Percentiles rank a stretch among this genome's conserved stretches.
These are phyloP conservation scores for Pachliopta kotzebuea DNA, from an alignment of 2,888 invertebrate species.

Conservation along the genomic window DNA sequence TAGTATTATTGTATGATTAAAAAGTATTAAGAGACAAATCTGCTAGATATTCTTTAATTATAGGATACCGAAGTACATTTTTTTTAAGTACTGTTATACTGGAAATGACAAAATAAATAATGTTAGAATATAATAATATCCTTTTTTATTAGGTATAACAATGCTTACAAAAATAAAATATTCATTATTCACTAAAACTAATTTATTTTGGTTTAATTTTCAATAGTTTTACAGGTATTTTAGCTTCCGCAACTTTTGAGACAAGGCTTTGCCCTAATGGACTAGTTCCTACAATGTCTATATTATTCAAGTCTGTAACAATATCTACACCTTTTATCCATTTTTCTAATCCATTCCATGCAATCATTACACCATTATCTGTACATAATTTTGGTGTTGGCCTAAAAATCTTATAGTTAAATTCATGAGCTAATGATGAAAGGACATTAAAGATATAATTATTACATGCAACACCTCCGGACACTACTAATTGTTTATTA, in stretches of 20 bases:
- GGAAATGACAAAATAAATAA: too few relatives aligned
- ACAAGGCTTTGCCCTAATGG: conserved; percentile 84
- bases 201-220: conserved; percentile 49
- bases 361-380: conserved; percentile 99
- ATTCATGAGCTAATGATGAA: conserved; percentile 83
- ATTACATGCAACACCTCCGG: conserved; percentile 98
- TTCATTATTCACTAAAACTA: conserved; percentile 20
- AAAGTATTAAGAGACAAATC: too few relatives aligned
- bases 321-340: conserved; percentile 79
- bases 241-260: conserved; percentile 76
- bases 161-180: neutral
- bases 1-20: too few relatives aligned
- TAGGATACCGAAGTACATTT: too few relatives aligned
- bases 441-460: conserved; percentile 88
- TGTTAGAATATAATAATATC: too few relatives aligned
- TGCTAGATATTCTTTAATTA: too few relatives aligned
- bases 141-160: too few relatives aligned
- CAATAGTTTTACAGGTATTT: conserved; percentile 69
- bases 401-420: conserved; percentile 84
- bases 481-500: conserved; percentile 87
- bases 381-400: conserved; percentile 94
- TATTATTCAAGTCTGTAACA: conserved; percentile 78
- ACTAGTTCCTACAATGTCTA: conserved; percentile 83
- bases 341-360: conserved; percentile 97
- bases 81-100: too few relatives aligned